These are phyloP conservation scores for Venturia canescens DNA, from an alignment of 1,140 invertebrate genomes.

Conservation along the genomic window DNA sequence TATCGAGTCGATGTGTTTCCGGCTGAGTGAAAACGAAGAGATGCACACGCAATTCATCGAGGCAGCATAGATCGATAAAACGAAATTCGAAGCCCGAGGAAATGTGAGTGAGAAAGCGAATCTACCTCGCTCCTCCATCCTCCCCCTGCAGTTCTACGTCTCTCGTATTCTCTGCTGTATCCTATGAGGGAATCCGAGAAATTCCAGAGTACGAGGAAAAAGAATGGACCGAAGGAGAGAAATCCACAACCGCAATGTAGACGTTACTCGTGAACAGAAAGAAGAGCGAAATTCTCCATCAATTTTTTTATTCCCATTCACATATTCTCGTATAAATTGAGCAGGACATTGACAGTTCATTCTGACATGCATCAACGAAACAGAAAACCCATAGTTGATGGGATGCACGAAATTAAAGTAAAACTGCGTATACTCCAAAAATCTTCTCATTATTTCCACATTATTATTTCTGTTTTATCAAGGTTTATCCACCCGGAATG, in stretches of 20 bases:
- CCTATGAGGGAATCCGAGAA: slow-evolving; percentile 26
- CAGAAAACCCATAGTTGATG: too few species aligned
- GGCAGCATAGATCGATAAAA: neutral
- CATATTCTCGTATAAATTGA: neutral
- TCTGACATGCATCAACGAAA: too few species aligned
- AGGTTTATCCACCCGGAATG: too few species aligned
- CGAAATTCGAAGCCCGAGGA: neutral
- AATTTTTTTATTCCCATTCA: neutral
- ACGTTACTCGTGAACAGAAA: neutral
- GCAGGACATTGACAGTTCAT: neutral
- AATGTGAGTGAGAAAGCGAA: neutral
- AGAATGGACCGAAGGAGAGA: slow-evolving; percentile 26
- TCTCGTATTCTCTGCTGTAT: neutral
- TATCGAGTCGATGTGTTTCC: slow-evolving; percentile 35
- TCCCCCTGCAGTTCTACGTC: neutral
- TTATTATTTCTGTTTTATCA: too few species aligned
- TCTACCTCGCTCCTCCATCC: neutral
- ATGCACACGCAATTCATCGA: slow-evolving; percentile 33
- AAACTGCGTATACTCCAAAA: too few species aligned
- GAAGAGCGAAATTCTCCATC: slow-evolving; percentile 17
- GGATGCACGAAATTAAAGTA: too few species aligned
- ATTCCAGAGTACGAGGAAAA: slow-evolving; percentile 17
- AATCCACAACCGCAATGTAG: slow-evolving; percentile 8
- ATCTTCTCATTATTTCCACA: too few species aligned
- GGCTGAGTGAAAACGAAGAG: slow-evolving; percentile 26